Percentiles rank a stretch among this genome's conserved stretches.
phyloP scores from a whole-genome alignment of 2,888 invertebrate species.

The Punctoribates punctum region DNA sequence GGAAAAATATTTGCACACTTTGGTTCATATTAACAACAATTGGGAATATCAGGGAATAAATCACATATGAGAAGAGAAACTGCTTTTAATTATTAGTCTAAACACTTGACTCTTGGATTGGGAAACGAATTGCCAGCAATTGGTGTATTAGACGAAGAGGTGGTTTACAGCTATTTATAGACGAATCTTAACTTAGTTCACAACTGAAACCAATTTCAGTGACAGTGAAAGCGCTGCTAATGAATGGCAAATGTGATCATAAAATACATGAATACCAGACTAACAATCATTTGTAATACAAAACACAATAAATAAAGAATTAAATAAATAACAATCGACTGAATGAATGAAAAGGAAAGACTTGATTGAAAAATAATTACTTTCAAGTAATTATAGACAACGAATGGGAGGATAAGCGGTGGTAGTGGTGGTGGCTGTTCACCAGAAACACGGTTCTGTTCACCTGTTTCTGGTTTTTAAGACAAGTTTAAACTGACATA shows the following conservation, averaged over 20 bases:
- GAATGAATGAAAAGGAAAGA: slow-evolving; percentile 10
- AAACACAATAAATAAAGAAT: not conserved
- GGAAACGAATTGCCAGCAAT: slow-evolving; percentile 21
- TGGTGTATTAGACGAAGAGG: not conserved
- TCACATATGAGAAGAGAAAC: not conserved
- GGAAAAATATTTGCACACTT: slow-evolving; percentile 10
- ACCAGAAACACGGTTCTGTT: not conserved
- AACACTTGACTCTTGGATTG: slow-evolving; percentile 31
- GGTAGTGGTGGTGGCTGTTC: not conserved
- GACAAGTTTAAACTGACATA: not conserved
- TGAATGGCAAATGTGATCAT: not conserved
- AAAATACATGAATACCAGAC: not conserved
- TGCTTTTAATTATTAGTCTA: slow-evolving; percentile 14
- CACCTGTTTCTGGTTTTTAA: no score
- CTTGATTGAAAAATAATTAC: slow-evolving; percentile 32
- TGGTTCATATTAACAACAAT: not conserved
- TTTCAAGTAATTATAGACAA: not conserved
- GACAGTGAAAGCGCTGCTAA: slow-evolving; percentile 15
- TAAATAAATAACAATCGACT: not conserved
- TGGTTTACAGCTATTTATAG: slow-evolving; percentile 34
- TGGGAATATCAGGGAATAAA: not conserved
- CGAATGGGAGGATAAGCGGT: not conserved
- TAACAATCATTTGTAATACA: not conserved
- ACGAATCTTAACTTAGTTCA: no score
- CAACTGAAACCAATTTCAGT: slow-evolving; percentile 15